Conservation (phyloP, 92 coral and sea anemone genomes). For the Zoanthus solanderi region DNA sequence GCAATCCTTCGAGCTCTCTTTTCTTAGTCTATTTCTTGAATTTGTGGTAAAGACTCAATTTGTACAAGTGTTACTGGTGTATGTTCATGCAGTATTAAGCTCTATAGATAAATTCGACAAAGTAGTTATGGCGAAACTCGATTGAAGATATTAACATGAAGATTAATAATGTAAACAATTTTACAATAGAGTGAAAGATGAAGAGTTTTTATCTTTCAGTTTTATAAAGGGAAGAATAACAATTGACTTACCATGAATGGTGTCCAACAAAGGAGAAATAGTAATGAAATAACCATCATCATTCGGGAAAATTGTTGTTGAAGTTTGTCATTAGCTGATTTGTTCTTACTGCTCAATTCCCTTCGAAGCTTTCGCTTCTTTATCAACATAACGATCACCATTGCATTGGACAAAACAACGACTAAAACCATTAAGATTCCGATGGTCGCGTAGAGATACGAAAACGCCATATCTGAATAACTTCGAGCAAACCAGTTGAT, state of each 20-base stretch:
- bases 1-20: too few relatives aligned
- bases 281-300: slow-evolving; percentile 22
- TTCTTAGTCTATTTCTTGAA: too few relatives aligned
- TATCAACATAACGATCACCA: slow-evolving; percentile 51
- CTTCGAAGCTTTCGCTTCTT: slow-evolving; percentile 29
- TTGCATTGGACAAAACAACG: slow-evolving; percentile 69
- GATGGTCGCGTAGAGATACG: slow-evolving; percentile 71
- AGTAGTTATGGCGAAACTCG: too few relatives aligned
- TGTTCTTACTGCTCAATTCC: background rate
- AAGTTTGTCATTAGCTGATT: slow-evolving; percentile 21
- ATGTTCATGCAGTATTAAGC: too few relatives aligned
- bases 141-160: too few relatives aligned
- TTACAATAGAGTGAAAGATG: too few relatives aligned
- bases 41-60: too few relatives aligned
- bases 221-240: background rate
- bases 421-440: slow-evolving; percentile 69
- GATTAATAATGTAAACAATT: too few relatives aligned
- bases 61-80: too few relatives aligned
- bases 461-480: slow-evolving; percentile 60
- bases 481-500: slow-evolving; percentile 76
- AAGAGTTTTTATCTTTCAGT: too few relatives aligned
- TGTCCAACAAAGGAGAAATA: slow-evolving; percentile 42
- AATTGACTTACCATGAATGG: slow-evolving; percentile 38
- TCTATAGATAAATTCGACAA: too few relatives aligned
- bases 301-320: slow-evolving; percentile 44